phyloP scores from a whole-genome alignment of 2,797 vertebrate species.

The Anguilla obscura region DNA sequence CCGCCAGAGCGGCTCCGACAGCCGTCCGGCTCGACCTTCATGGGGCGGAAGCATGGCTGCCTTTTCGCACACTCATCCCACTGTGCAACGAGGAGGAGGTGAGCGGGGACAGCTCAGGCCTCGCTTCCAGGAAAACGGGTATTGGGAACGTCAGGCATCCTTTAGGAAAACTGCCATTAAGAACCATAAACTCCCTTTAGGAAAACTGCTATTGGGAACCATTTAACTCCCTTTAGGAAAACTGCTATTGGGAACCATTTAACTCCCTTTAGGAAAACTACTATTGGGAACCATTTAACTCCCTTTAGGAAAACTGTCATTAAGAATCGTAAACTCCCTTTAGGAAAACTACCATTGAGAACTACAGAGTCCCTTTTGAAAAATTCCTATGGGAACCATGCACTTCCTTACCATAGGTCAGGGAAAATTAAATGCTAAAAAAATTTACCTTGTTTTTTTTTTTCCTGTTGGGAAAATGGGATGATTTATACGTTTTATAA shows the following conservation, averaged over 20 bases:
- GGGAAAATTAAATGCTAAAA: neutral
- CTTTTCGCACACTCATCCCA: constrained; percentile 16
- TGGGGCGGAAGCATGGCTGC: neutral
- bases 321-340: neutral
- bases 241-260: neutral
- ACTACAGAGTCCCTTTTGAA: neutral
- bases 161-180: neutral
- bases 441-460: neutral
- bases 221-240: neutral
- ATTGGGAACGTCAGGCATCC: neutral
- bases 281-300: no score
- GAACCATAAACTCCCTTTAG: neutral
- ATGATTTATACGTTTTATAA: neutral
- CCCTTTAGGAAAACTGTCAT: neutral
- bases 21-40: constrained; percentile 1
- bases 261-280: no score
- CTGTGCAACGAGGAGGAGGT: constrained; percentile 7
- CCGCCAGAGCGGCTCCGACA: neutral
- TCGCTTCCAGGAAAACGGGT: neutral
- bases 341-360: neutral
- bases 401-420: neutral
- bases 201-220: neutral
- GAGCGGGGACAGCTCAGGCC: constrained; percentile 13
- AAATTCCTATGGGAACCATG: no score
- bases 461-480: neutral